phyloP scores from a whole-genome alignment of 2,797 vertebrate genomes.

The Huso huso region DNA sequence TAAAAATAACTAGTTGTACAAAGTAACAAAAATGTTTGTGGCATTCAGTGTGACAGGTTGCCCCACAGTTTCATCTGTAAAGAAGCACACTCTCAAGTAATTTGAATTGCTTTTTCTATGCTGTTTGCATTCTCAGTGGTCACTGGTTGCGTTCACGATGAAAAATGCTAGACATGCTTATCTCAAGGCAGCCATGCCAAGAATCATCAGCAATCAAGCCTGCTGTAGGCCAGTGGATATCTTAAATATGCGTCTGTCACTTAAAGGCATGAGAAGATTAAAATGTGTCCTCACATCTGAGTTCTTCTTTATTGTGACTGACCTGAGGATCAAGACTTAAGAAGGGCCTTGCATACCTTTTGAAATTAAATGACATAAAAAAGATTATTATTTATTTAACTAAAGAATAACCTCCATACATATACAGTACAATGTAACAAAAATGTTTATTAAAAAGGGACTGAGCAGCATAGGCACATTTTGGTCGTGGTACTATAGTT shows the following conservation, averaged over 20 bases:
- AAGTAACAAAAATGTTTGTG: no score
- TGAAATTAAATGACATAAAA: no score
- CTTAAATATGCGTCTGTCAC: constrained; percentile 9
- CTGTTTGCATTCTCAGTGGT: no score
- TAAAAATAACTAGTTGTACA: no score
- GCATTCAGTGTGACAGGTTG: constrained; percentile 1
- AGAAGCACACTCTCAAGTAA: neutral
- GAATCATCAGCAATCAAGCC: constrained; percentile 8
- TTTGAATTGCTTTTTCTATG: no score
- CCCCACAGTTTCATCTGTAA: neutral
- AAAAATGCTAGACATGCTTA: constrained; percentile 10
- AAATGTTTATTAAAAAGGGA: no score
- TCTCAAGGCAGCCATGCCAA: constrained; percentile 11
- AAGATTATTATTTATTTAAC: no score
- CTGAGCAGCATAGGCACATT: no score
- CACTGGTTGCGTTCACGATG: constrained; percentile 9
- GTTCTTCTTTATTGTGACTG: constrained; percentile 17
- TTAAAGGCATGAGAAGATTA: constrained; percentile 21
- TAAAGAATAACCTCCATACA: no score
- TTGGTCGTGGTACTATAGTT: no score
- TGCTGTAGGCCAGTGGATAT: constrained; percentile 14
- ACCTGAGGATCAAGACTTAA: constrained; percentile 11
- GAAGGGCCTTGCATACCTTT: neutral
- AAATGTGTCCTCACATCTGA: constrained; percentile 12
- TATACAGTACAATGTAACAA: no score